phyloP scores from a whole-genome alignment of 2,888 invertebrate genomes.

The Dione vanillae region DNA sequence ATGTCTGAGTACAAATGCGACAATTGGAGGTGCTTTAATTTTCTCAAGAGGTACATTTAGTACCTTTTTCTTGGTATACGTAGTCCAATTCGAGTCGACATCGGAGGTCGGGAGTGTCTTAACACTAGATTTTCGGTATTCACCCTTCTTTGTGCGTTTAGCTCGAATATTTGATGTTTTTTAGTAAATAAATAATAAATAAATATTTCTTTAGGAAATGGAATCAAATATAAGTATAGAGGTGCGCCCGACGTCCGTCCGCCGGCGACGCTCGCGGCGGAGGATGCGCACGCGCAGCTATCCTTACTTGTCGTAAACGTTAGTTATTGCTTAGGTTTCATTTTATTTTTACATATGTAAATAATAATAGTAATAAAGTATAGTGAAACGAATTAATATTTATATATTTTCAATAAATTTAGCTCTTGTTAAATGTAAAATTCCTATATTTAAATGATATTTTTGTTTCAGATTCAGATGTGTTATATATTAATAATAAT shows the following conservation, averaged over 20 bases:
- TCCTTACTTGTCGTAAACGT: constrained; percentile 55
- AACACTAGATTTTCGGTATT: background rate
- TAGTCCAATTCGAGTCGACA: too few species aligned
- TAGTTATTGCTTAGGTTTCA: constrained; percentile 18
- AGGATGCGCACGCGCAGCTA: constrained; percentile 50
- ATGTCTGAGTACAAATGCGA: too few species aligned
- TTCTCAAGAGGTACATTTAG: too few species aligned
- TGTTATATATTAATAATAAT: background rate
- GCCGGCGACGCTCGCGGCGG: constrained; percentile 43
- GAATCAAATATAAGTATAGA: constrained; percentile 37
- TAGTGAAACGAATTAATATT: background rate
- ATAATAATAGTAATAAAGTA: background rate
- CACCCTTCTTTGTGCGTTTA: too few species aligned
- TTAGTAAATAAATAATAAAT: too few species aligned
- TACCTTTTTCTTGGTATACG: too few species aligned
- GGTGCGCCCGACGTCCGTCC: constrained; percentile 50
- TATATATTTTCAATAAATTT: too few species aligned
- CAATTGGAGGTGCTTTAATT: too few species aligned
- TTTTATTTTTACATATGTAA: background rate
- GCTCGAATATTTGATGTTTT: too few species aligned
- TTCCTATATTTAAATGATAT: background rate
- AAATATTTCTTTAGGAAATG: constrained; percentile 31
- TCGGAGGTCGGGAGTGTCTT: too few species aligned
- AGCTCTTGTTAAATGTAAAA: background rate
- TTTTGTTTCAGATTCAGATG: constrained; percentile 1